Evolutionary conservation across 2,888 invertebrate species (phyloP), one percentile per base, ranked within the genome.

Genomic region (Perizoma flavofasciatum): DNA sequence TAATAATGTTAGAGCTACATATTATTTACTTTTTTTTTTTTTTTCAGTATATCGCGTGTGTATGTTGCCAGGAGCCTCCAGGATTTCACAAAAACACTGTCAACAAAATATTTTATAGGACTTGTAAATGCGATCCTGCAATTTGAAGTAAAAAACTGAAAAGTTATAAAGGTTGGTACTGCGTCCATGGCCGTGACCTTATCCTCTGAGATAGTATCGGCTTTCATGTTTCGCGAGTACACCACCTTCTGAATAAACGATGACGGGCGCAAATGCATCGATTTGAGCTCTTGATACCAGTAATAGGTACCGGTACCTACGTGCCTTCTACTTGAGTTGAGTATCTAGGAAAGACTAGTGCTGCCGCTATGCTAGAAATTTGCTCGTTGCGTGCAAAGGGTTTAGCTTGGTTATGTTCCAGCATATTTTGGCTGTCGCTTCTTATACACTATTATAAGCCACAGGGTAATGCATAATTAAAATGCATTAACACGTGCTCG

Each of bases 231-330:
- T 56, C 55, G 61, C 56, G 45, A 51, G 53, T 45, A 45, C 9
- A 51, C 46, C 58, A 53, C 50, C 43, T 33, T 33, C 50, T 57
- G 61, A 61, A 61, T 61, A 50, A 56, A 48, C 52, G 51, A 61
- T 61, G 53, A 55, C 43, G 51, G 44, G 22, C 43, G 47, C 39
- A 48, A 51, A 48, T 56, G 55, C 55, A 61, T 53, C 55, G 55
- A 59, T 59, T 40, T 45, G 44, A 59, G 49, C 41, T 45, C 37
- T 34, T 32, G 50, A 50, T 59, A 54, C 47, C 43, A 40, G 58
- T 32, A 49, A 40, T 50, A 10, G 43, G 39, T 40, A 46, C 22
- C 37, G 44, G 35, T 35, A n/a, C n/a, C n/a, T n/a, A 41, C 46
- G 50, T 52, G 52, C 51, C 37, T 45, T 4, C 9, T 5, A 7